phyloP scores from a whole-genome alignment of 2,888 invertebrate species.

The Salticus scenicus region DNA sequence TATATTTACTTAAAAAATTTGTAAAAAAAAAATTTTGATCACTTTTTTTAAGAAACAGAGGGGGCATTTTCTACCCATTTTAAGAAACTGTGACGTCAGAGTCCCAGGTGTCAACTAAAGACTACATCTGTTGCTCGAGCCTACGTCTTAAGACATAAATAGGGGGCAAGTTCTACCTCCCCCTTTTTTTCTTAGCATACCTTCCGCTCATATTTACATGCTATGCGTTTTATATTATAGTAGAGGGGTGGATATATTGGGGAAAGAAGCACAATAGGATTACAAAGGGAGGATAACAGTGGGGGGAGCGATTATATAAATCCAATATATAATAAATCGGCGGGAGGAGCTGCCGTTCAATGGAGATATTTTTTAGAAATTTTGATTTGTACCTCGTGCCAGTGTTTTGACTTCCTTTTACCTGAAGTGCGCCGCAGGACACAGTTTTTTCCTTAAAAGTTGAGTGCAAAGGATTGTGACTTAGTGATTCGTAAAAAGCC shows the following conservation, averaged over 20 bases:
- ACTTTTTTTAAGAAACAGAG: not conserved
- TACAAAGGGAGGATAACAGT: slow-evolving; percentile 45
- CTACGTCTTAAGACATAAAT: slow-evolving; percentile 38
- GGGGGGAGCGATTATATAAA: slow-evolving; percentile 54
- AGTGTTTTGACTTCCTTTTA: slow-evolving; percentile 7
- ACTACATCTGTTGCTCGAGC: slow-evolving; percentile 46
- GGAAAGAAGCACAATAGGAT: slow-evolving; percentile 44
- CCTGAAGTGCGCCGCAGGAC: not conserved
- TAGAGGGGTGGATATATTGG: slow-evolving; percentile 27
- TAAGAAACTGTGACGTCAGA: slow-evolving; percentile 22
- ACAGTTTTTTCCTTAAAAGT: not conserved
- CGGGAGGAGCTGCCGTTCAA: slow-evolving; percentile 43
- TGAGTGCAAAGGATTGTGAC: slow-evolving; percentile 19
- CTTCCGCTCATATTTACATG: slow-evolving; percentile 60
- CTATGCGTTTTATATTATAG: slow-evolving; percentile 59
- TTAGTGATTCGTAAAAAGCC: not conserved
- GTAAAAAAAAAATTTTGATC: too few relatives aligned
- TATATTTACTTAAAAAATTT: too few relatives aligned
- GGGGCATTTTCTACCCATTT: not conserved
- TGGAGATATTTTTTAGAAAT: slow-evolving; percentile 25
- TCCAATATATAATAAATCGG: slow-evolving; percentile 65
- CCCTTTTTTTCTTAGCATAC: slow-evolving; percentile 39
- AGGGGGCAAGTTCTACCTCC: slow-evolving; percentile 29
- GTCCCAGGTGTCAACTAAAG: slow-evolving; percentile 31
- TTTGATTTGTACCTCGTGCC: slow-evolving; percentile 15